phyloP scores from a whole-genome alignment of 2,113 vertebrate species.

The Etheostoma cragini region DNA sequence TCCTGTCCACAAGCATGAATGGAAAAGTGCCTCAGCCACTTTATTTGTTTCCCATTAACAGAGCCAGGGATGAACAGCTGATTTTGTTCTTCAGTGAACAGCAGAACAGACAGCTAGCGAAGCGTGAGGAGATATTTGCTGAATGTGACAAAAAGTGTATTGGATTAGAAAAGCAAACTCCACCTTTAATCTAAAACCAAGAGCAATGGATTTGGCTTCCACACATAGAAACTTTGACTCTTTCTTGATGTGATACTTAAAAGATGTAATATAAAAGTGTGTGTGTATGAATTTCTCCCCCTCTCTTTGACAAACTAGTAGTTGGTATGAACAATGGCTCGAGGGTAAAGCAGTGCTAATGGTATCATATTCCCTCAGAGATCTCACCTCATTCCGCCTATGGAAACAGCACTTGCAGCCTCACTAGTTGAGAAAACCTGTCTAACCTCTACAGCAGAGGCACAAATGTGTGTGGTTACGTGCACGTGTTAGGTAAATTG shows the following conservation, averaged over 20 bases:
- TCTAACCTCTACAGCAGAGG: slow-evolving; percentile 41
- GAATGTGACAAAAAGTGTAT: too few species aligned
- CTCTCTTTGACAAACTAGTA: slow-evolving; percentile 1
- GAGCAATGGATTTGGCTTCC: not conserved
- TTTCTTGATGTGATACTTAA: not conserved
- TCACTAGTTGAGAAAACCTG: slow-evolving; percentile 68
- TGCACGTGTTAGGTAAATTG: slow-evolving; percentile 11
- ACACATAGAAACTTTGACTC: not conserved
- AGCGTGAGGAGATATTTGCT: too few species aligned
- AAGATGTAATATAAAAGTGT: not conserved
- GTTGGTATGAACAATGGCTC: slow-evolving; percentile 30
- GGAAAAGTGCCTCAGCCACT: too few species aligned
- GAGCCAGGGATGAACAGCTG: too few species aligned
- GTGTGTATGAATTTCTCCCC: not conserved
- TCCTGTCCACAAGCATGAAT: too few species aligned
- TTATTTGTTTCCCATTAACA: too few species aligned
- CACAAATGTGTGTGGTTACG: slow-evolving; percentile 21
- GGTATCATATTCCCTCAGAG: slow-evolving; percentile 40
- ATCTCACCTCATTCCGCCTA: slow-evolving; percentile 57
- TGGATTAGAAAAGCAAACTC: too few species aligned
- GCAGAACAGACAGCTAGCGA: too few species aligned
- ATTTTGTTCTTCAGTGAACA: too few species aligned
- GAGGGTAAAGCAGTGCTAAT: slow-evolving; percentile 25
- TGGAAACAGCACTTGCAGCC: slow-evolving; percentile 53
- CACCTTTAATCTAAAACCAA: slow-evolving; percentile 10